Evolutionary conservation across 2,888 invertebrate species (phyloP).

Genomic region (Ophion costatus): DNA sequence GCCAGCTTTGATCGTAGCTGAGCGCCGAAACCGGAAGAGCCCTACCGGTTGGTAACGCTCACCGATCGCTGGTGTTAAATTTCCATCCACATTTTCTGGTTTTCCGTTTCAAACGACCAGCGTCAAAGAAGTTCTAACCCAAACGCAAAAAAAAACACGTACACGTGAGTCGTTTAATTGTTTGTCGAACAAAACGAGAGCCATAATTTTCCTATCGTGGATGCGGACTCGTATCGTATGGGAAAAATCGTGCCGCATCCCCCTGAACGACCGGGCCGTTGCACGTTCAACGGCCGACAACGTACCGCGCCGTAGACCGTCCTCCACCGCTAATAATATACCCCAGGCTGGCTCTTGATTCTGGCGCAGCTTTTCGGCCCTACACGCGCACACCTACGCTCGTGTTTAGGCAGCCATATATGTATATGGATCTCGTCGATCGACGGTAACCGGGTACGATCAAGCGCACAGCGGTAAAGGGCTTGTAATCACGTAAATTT

Average conservation of each 20-base stretch:
- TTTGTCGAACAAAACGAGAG: slow-evolving; percentile 35
- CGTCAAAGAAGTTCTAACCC: not conserved
- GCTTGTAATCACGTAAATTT: slow-evolving; percentile 73
- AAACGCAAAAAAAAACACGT: slow-evolving; percentile 2
- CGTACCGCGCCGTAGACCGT: not conserved
- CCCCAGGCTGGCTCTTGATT: slow-evolving; percentile 33
- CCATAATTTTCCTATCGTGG: slow-evolving; percentile 26
- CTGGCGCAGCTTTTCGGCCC: not conserved
- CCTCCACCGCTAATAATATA: slow-evolving; percentile 35
- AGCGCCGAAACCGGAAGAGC: not conserved
- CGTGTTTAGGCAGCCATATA: not conserved
- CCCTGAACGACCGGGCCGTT: not conserved
- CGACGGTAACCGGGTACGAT: slow-evolving; percentile 45
- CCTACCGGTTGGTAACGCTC: not conserved
- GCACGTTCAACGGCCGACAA: too few relatives aligned
- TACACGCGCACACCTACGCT: not conserved
- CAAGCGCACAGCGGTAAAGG: slow-evolving; percentile 53
- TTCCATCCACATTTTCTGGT: not conserved
- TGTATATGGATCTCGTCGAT: slow-evolving; percentile 15
- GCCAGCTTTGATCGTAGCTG: too few relatives aligned
- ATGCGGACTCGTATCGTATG: slow-evolving; percentile 9
- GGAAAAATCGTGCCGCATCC: not conserved
- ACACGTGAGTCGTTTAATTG: slow-evolving; percentile 5
- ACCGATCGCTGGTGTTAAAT: slow-evolving; percentile 1
- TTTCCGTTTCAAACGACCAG: slow-evolving; percentile 26